These are phyloP conservation scores for Pelmatolapia mariae DNA, from an alignment of 2,113 vertebrate species.

Conservation along the genomic window DNA sequence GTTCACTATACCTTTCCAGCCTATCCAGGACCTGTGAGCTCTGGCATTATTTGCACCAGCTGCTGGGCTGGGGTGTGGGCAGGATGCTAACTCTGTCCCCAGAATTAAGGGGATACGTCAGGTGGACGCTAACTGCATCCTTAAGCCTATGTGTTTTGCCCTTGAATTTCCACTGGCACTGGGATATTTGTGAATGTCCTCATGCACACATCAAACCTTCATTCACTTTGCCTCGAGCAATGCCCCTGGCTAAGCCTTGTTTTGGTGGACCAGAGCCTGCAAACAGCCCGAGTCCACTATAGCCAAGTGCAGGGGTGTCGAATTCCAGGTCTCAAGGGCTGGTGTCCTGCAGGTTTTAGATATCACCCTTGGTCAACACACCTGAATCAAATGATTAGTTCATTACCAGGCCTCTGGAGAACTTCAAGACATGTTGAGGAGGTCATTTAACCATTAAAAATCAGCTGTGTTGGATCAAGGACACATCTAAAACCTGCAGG, in stretches of 20 bases:
- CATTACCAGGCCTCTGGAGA: background rate
- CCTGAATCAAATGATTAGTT: background rate
- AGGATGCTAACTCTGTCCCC: background rate
- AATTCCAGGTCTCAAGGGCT: accelerated
- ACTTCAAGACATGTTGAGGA: background rate
- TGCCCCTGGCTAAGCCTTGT: background rate
- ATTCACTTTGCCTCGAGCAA: background rate
- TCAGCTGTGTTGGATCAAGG: background rate
- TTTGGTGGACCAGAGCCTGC: background rate
- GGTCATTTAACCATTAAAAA: background rate
- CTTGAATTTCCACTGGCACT: background rate
- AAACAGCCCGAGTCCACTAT: background rate
- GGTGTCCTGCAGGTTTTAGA: background rate
- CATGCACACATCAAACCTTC: background rate
- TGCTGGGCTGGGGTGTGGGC: background rate
- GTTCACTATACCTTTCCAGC: background rate
- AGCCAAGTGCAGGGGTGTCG: accelerated
- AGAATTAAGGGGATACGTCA: background rate
- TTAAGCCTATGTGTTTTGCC: background rate
- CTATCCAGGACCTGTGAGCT: background rate
- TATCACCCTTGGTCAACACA: background rate
- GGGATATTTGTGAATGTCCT: background rate
- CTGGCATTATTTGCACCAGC: background rate
- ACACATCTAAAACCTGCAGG: background rate
- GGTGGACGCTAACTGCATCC: background rate